These are phyloP conservation scores for Aphidius colemani DNA, from an alignment of 2,888 invertebrate genomes.

Conservation along the genomic window DNA sequence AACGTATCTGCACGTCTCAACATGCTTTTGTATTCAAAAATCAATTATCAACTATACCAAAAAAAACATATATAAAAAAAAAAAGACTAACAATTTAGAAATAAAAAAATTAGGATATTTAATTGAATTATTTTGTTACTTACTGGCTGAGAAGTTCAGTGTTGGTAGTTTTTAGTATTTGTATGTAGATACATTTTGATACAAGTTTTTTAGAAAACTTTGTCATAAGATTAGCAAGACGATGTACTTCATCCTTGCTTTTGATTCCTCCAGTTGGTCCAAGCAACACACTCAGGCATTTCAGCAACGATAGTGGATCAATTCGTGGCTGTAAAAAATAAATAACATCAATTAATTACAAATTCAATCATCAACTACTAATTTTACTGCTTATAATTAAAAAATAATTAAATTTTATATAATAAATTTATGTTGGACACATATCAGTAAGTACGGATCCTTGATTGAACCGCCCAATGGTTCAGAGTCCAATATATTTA, in stretches of 20 bases:
- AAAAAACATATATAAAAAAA: constrained; percentile 4
- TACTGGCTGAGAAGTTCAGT: constrained; percentile 79
- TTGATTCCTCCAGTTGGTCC: constrained; percentile 86
- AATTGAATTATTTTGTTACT: constrained; percentile 50
- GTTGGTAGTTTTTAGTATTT: constrained; percentile 87
- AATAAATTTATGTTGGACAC: constrained; percentile 39
- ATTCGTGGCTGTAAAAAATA: constrained; percentile 80
- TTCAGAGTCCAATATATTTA: constrained; percentile 47
- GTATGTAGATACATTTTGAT: constrained; percentile 92
- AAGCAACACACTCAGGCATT: constrained; percentile 85
- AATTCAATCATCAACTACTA: not conserved
- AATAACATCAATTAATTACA: constrained; percentile 3
- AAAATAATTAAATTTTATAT: not conserved
- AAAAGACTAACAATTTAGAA: not conserved
- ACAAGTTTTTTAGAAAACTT: constrained; percentile 95
- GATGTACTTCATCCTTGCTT: constrained; percentile 83
- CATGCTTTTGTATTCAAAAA: constrained; percentile 35
- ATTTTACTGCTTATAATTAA: constrained; percentile 5
- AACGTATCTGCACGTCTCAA: constrained; percentile 40
- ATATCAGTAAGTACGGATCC: constrained; percentile 54
- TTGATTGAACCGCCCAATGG: constrained; percentile 50
- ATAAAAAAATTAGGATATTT: constrained; percentile 2
- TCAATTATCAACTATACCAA: not conserved
- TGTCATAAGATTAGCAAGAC: constrained; percentile 92
- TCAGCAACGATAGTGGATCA: constrained; percentile 85